Percentiles rank a stretch among this genome's conserved stretches.
These are phyloP conservation scores for Harpegnathos saltator DNA, from an alignment of 1,140 invertebrate genomes.

Conservation along the genomic window DNA sequence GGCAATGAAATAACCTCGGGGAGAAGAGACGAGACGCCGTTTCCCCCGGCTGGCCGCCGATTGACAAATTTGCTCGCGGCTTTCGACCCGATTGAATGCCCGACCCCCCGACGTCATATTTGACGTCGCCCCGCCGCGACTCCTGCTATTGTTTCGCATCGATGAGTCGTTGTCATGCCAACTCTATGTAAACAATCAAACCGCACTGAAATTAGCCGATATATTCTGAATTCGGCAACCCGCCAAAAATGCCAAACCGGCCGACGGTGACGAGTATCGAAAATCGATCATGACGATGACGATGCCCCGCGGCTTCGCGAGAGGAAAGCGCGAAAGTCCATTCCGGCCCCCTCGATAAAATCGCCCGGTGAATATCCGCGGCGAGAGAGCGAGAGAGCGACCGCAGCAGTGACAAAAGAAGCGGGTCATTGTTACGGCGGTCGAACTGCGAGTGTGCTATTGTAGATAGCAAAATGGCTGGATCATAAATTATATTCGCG, in stretches of 20 bases:
- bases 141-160: slow-evolving; percentile 24
- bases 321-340: not conserved
- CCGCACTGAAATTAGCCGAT: slow-evolving; percentile 21
- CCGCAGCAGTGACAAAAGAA: slow-evolving; percentile 29
- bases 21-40: not conserved
- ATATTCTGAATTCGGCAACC: slow-evolving; percentile 21
- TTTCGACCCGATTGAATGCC: slow-evolving; percentile 12
- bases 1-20: not conserved
- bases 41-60: not conserved
- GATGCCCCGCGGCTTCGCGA: not conserved
- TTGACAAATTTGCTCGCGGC: not conserved
- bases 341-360: not conserved
- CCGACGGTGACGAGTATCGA: not conserved
- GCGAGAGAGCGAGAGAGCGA: not conserved
- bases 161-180: slow-evolving; percentile 49
- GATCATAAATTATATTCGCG: slow-evolving; percentile 49
- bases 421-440: slow-evolving; percentile 10
- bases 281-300: not conserved
- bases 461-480: slow-evolving; percentile 7
- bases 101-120: too few relatives aligned
- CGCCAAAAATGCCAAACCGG: not conserved
- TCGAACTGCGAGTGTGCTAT: not conserved
- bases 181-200: slow-evolving; percentile 35
- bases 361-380: not conserved
- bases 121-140: not conserved